phyloP scores from a whole-genome alignment of 2,888 invertebrate species.

The Caenorhabditis macrosperma region DNA sequence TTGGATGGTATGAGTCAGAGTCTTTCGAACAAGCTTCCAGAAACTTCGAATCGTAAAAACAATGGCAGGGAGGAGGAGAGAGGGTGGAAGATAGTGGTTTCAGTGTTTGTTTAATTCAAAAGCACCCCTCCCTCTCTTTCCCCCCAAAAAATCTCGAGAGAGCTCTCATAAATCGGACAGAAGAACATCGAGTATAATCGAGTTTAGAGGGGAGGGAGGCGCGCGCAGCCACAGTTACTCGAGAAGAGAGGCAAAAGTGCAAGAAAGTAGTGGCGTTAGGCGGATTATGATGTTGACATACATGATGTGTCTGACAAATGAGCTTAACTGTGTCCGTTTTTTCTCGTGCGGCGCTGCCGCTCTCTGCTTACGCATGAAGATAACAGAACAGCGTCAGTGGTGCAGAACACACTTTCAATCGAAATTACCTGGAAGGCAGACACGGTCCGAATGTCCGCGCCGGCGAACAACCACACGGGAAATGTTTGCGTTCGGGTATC shows the following conservation, averaged over 20 bases:
- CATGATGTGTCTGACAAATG: slow-evolving; percentile 33
- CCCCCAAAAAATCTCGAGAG: background rate
- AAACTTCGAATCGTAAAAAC: too few species aligned
- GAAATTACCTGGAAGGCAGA: too few species aligned
- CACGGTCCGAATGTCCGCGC: too few species aligned
- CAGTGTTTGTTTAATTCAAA: background rate
- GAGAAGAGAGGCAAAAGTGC: slow-evolving; percentile 24
- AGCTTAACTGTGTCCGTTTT: slow-evolving; percentile 46
- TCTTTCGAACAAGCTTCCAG: too few species aligned
- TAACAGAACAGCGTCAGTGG: slow-evolving; percentile 3
- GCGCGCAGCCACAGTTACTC: too few species aligned
- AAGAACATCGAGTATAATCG: slow-evolving; percentile 1
- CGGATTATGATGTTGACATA: slow-evolving; percentile 39
- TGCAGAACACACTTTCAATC: too few species aligned
- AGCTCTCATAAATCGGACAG: slow-evolving; percentile 2
- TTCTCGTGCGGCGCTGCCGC: background rate
- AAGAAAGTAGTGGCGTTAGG: slow-evolving; percentile 4
- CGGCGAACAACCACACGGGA: too few species aligned
- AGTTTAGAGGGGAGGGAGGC: background rate
- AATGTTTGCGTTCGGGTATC: slow-evolving; percentile 33
- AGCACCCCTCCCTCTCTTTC: too few species aligned
- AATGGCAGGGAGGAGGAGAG: too few species aligned
- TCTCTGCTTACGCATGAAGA: background rate
- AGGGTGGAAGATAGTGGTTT: background rate
- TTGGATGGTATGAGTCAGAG: too few species aligned